These are phyloP conservation scores for Cheilosia urbana DNA, from an alignment of 2,888 invertebrate genomes.

Conservation along the genomic window DNA sequence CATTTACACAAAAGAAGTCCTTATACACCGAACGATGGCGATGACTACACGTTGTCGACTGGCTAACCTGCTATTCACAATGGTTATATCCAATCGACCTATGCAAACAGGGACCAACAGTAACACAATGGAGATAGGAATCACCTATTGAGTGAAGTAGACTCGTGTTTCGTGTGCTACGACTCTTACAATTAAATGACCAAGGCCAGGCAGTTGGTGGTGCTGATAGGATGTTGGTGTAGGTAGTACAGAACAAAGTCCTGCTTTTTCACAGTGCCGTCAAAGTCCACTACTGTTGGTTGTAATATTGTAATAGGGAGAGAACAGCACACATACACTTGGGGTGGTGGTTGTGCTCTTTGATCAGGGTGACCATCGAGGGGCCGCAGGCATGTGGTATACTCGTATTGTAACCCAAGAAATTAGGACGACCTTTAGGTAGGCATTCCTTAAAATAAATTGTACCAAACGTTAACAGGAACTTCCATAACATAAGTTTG, in stretches of 20 bases:
- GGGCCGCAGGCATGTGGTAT: not conserved
- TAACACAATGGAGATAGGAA: constrained; percentile 44
- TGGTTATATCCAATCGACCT: constrained; percentile 21
- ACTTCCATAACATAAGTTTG: not conserved
- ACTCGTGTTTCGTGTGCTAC: constrained; percentile 38
- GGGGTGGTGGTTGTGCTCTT: not conserved
- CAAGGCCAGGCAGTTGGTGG: constrained; percentile 9
- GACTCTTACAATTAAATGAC: constrained; percentile 49
- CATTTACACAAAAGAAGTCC: constrained; percentile 66
- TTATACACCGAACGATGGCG: constrained; percentile 9
- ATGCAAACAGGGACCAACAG: constrained; percentile 34
- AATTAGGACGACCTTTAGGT: too few relatives aligned
- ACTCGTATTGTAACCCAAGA: too few relatives aligned
- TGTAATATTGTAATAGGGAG: constrained; percentile 55
- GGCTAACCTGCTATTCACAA: constrained; percentile 36
- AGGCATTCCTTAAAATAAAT: not conserved
- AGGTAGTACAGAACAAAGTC: too few relatives aligned
- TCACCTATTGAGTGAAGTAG: constrained; percentile 39
- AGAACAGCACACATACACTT: constrained; percentile 1
- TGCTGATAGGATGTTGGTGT: too few relatives aligned
- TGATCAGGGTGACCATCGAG: constrained; percentile 21
- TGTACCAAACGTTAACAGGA: not conserved
- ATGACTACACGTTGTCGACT: constrained; percentile 28
- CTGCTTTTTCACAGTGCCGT: constrained; percentile 33
- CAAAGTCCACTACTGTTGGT: constrained; percentile 27